Conservation (phyloP, 2,797 vertebrate genomes). For the Diplodus puntazzo region DNA sequence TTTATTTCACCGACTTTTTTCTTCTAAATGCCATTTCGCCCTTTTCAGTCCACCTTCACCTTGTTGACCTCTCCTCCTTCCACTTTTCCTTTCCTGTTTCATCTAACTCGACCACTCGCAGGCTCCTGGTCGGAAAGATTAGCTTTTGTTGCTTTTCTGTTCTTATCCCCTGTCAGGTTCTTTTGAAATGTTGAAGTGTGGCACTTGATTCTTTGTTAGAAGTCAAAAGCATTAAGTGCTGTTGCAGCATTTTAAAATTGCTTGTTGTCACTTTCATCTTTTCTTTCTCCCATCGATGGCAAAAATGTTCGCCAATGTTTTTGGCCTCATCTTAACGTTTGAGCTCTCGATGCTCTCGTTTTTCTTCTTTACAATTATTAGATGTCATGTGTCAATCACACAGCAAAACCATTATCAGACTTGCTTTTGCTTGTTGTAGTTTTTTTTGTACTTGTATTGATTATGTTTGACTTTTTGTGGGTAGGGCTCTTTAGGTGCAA, state of each 20-base stretch:
- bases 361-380: background rate
- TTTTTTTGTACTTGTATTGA: background rate
- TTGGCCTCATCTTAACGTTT: background rate
- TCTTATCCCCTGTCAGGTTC: conserved; percentile 18
- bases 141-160: conserved; percentile 14
- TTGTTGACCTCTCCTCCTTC: conserved; percentile 32
- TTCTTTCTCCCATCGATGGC: background rate
- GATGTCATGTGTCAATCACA: too few relatives aligned
- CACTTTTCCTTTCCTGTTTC: conserved; percentile 34
- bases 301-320: background rate
- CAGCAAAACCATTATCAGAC: too few relatives aligned
- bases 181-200: conserved; percentile 17
- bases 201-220: background rate
- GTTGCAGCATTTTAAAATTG: background rate
- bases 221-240: background rate
- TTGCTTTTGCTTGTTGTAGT: background rate
- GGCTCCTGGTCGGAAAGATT: conserved; percentile 25
- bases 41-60: conserved; percentile 51
- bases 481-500: background rate
- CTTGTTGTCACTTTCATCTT: background rate
- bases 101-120: conserved; percentile 2
- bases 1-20: conserved; percentile 48
- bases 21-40: conserved; percentile 69
- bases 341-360: background rate
- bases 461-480: background rate